These are phyloP conservation scores for Priocnemis perturbator DNA, from an alignment of 2,888 invertebrate genomes.

Conservation along the genomic window DNA sequence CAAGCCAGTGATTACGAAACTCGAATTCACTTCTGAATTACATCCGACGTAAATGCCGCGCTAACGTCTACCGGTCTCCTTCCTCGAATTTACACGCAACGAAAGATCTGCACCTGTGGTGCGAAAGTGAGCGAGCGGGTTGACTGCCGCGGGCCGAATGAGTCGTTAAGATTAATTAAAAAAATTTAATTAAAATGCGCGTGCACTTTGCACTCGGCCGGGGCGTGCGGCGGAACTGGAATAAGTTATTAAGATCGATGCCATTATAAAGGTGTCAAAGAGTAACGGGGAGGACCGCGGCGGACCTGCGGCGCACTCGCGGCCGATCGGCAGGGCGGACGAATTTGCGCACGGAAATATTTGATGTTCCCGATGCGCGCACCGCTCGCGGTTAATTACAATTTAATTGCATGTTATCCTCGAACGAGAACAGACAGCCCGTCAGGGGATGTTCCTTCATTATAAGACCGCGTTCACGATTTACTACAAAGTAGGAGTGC, in stretches of 20 bases:
- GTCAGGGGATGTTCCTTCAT: slow-evolving; percentile 39
- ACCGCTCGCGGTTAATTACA: slow-evolving; percentile 43
- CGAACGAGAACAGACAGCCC: slow-evolving; percentile 30
- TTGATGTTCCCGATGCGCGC: slow-evolving; percentile 26
- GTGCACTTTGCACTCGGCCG: background rate
- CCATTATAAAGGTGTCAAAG: slow-evolving; percentile 46
- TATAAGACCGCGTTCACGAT: slow-evolving; percentile 30
- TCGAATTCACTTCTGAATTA: slow-evolving; percentile 57
- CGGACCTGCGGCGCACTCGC: background rate
- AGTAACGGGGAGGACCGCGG: slow-evolving; percentile 22
- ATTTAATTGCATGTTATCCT: slow-evolving; percentile 48
- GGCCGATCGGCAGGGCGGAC: background rate
- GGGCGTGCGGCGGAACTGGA: slow-evolving; percentile 2
- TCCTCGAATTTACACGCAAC: slow-evolving; percentile 1
- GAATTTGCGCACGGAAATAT: slow-evolving; percentile 34
- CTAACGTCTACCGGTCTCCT: slow-evolving; percentile 31
- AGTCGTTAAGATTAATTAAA: background rate
- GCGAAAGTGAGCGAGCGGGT: background rate
- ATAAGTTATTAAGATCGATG: slow-evolving; percentile 34
- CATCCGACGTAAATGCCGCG: slow-evolving; percentile 48
- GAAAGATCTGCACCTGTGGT: background rate
- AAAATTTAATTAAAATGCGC: slow-evolving; percentile 5
- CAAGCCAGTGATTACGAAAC: slow-evolving; percentile 58
- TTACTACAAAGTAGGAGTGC: slow-evolving; percentile 5
- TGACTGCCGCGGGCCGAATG: background rate